Evolutionary conservation across 2,888 invertebrate species (phyloP).

Genomic region (Parascotia fuliginaria): DNA sequence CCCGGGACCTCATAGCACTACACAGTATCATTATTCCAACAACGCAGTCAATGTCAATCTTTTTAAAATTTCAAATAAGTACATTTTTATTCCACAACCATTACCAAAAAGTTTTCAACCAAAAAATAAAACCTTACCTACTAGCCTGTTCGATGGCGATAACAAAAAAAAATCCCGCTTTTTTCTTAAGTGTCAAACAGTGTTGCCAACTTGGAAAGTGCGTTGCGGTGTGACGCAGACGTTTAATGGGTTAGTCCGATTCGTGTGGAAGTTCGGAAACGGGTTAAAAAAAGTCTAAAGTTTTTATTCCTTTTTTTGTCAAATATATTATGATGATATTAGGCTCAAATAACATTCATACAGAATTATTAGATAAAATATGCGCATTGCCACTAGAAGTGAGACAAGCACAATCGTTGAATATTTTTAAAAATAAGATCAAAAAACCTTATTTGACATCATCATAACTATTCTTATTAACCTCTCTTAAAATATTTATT

Average conservation of each 20-base stretch:
- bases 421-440: too few relatives aligned
- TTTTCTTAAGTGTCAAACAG: conserved; percentile 16
- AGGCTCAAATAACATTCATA: too few relatives aligned
- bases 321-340: conserved; percentile 1
- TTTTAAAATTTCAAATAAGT: too few relatives aligned
- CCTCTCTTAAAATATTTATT: too few relatives aligned
- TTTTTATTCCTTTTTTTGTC: conserved; percentile 3
- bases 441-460: too few relatives aligned
- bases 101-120: not conserved
- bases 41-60: not conserved
- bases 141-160: not conserved
- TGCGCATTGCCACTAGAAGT: too few relatives aligned
- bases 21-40: too few relatives aligned
- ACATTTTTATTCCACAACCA: too few relatives aligned
- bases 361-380: too few relatives aligned
- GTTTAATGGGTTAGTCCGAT: conserved; percentile 36
- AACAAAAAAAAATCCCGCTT: conserved; percentile 4
- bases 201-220: conserved; percentile 15
- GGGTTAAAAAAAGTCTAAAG: conserved; percentile 17
- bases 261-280: conserved; percentile 14
- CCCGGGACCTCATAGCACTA: too few relatives aligned
- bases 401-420: too few relatives aligned
- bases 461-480: too few relatives aligned
- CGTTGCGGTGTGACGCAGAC: conserved; percentile 13
- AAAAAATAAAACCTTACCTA: not conserved